These are phyloP conservation scores for Cranoglanis bouderius DNA, from an alignment of 2,113 vertebrate species.

Conservation along the genomic window DNA sequence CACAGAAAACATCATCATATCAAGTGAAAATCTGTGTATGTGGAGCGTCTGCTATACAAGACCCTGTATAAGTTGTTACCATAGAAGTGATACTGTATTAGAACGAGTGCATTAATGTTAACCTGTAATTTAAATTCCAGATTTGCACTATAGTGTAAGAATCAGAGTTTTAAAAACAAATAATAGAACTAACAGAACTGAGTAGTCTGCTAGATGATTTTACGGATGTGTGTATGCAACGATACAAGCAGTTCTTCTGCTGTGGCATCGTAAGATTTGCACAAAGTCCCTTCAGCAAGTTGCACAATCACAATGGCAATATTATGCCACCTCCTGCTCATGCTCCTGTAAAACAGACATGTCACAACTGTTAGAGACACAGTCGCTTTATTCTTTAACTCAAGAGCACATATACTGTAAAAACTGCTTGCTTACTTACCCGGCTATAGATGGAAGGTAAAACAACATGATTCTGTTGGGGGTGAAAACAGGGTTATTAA, in stretches of 20 bases:
- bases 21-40: not conserved
- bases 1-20: not conserved
- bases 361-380: not conserved
- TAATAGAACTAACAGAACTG: not conserved
- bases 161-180: not conserved
- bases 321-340: slow-evolving; percentile 28
- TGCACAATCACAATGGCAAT: slow-evolving; percentile 32
- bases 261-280: slow-evolving; percentile 61
- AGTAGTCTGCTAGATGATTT: not conserved
- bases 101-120: not conserved
- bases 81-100: not conserved
- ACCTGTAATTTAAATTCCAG: not conserved
- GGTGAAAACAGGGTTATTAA: not conserved
- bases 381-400: not conserved
- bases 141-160: not conserved
- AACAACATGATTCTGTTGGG: not conserved
- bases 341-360: slow-evolving; percentile 54
- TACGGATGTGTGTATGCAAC: slow-evolving; percentile 29
- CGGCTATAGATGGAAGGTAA: not conserved
- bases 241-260: slow-evolving; percentile 73
- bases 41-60: not conserved
- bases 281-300: slow-evolving; percentile 44
- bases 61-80: not conserved
- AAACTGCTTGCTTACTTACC: not conserved
- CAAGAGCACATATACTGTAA: not conserved